Conservation (phyloP, 23 tunicate genomes). For the Trididemnum clinides region DNA sequence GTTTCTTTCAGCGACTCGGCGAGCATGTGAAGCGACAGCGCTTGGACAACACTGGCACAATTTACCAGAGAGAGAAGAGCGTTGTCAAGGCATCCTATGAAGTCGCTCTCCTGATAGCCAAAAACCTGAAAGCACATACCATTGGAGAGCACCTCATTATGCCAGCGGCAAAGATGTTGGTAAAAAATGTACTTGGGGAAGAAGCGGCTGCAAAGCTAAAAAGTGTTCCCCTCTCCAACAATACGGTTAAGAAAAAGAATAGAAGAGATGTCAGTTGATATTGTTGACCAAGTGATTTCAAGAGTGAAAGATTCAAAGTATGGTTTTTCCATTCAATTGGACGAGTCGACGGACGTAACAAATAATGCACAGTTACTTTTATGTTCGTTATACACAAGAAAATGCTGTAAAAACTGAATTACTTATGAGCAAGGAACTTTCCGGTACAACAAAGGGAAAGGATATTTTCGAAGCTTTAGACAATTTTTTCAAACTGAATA, state of each 20-base stretch:
- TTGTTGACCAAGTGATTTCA: constrained; percentile 43
- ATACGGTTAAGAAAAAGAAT: constrained; percentile 46
- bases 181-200: constrained; percentile 42
- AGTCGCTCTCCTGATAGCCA: constrained; percentile 53
- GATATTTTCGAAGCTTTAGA: constrained; percentile 35
- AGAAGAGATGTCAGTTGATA: constrained; percentile 56
- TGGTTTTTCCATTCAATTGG: constrained; percentile 44
- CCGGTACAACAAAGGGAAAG: constrained; percentile 49
- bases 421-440: constrained; percentile 47
- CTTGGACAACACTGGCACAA: constrained; percentile 61
- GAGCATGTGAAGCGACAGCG: constrained; percentile 64
- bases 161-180: constrained; percentile 58
- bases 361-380: constrained; percentile 36
- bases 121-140: constrained; percentile 61
- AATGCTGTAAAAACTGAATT: constrained; percentile 47
- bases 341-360: constrained; percentile 53
- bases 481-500: constrained; percentile 60
- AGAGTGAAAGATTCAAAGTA: constrained; percentile 37
- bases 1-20: constrained; percentile 61
- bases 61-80: constrained; percentile 46
- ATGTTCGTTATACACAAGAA: constrained; percentile 51
- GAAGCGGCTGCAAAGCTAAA: constrained; percentile 54
- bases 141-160: constrained; percentile 56
- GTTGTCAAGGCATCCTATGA: constrained; percentile 53
- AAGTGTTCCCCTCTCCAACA: constrained; percentile 49